phyloP scores from a whole-genome alignment of 2,797 vertebrate species.

The Brachymystax lenok region DNA sequence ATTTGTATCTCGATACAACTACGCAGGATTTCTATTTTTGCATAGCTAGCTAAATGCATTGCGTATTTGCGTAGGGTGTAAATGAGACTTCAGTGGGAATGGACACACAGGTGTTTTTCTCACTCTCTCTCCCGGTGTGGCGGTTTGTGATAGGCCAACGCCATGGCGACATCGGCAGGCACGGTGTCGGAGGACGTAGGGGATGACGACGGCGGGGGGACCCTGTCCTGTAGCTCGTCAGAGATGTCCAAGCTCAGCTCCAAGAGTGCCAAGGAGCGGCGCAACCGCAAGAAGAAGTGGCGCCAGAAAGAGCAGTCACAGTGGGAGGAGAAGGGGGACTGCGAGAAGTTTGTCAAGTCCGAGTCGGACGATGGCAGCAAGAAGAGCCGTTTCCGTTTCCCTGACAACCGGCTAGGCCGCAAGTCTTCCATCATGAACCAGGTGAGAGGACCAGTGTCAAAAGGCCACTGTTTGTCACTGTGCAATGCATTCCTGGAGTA shows the following conservation, averaged over 20 bases:
- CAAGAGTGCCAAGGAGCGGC: constrained; percentile 94
- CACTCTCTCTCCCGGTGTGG: neutral
- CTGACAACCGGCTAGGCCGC: constrained; percentile 92
- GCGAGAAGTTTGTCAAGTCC: constrained; percentile 96
- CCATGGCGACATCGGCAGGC: constrained; percentile 95
- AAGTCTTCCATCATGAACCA: constrained; percentile 99
- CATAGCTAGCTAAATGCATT: constrained; percentile 2
- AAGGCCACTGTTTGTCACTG: neutral
- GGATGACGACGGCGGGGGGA: constrained; percentile 91
- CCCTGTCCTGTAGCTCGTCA: constrained; percentile 92
- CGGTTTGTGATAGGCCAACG: constrained; percentile 77
- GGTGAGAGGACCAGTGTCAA: constrained; percentile 68
- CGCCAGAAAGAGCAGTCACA: constrained; percentile 91
- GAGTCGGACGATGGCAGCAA: constrained; percentile 96
- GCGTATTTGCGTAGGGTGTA: too few species aligned
- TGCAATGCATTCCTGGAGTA: neutral
- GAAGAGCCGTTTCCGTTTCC: constrained; percentile 89
- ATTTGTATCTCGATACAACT: neutral
- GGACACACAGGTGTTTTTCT: too few species aligned
- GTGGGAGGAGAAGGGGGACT: constrained; percentile 95
- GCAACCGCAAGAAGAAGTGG: constrained; percentile 92
- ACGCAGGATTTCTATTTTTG: neutral
- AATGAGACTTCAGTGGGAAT: too few species aligned
- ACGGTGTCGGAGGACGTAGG: constrained; percentile 95
- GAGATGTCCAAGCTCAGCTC: constrained; percentile 96